Percentiles rank a stretch among this genome's conserved stretches.
These are phyloP conservation scores for Nicator chloris DNA, from an alignment of 2,113 vertebrate species.

Conservation along the genomic window DNA sequence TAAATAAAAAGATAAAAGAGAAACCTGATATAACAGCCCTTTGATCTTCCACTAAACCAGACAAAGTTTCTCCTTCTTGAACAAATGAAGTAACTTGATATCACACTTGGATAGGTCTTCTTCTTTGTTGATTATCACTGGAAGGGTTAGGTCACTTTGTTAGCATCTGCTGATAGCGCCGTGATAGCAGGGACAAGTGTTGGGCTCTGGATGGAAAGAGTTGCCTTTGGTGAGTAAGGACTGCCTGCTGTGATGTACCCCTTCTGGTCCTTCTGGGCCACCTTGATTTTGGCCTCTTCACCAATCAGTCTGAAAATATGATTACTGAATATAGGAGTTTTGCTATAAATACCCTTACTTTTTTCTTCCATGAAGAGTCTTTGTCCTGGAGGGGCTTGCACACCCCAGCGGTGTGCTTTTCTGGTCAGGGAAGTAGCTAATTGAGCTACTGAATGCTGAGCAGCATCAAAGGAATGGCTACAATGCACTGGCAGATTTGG, in stretches of 20 bases:
- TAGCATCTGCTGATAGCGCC: neutral
- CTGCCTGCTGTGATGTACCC: neutral
- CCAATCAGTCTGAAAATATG: neutral
- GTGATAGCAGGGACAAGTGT: neutral
- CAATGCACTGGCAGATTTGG: neutral
- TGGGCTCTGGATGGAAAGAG: neutral
- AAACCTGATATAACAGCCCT: neutral
- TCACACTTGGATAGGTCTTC: neutral
- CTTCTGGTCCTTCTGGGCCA: neutral
- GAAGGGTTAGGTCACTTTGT: neutral
- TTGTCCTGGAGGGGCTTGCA: neutral
- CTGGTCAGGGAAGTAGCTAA: neutral
- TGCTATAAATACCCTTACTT: neutral
- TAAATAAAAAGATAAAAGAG: neutral
- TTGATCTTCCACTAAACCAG: constrained; percentile 23
- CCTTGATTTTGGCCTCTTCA: neutral
- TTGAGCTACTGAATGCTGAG: neutral
- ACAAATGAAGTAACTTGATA: constrained; percentile 26
- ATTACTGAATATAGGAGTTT: neutral
- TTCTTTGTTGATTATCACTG: neutral
- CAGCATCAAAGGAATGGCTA: neutral
- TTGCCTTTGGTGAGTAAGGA: neutral
- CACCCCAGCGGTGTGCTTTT: neutral
- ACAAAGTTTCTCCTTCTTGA: constrained; percentile 32
- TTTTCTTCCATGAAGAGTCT: neutral